Base-by-base conservation (phyloP, 1,140 invertebrate genomes). In the Chrysopa pallens region DNA sequence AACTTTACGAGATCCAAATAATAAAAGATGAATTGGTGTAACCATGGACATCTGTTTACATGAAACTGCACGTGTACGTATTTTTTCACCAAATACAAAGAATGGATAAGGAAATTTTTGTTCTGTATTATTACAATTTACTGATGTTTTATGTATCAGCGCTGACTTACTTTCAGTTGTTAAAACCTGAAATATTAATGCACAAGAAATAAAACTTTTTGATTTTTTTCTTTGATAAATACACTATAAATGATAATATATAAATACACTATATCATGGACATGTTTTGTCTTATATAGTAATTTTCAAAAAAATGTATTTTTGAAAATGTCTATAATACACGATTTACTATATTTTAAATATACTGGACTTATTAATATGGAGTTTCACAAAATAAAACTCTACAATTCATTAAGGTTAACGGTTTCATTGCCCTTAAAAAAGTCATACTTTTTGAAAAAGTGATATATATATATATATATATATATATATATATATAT, bases 11-110 rank as follows among this genome's bases (percentile, higher is more conserved):
- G 76, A 78, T 5, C 83, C 93, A 65, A 98, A 97, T 6, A 98
- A 60, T 46, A 98, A 59, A 6, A 98, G 63, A 63, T 98, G 93
- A 45, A 98, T 60, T 0, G 94, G 91, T 2, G 90, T 80, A 1
- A 97, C 81, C 90, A 97, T 96, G 0, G 89, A 91, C 70, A 94
- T 84, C 65, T 95, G 90, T 59, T 98, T 98, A 60, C 91, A 96
- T 11, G 85, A 85, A n/a, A 98, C 90, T 6, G 92, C 90, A 49
- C 86, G 69, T 0, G 93, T 97, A 41, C 93, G 75, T 38, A 98
- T 90, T 74, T 98, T 98, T 67, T 98, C 94, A 3, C 91, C 91
- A 62, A 97, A 98, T 29, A 98, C 85, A 59, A 98, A 96, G 55
- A 95, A 89, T 4, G 94, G 94, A 44, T 81, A 94, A 1, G 86